phyloP scores from a whole-genome alignment of 2,888 invertebrate genomes.

The Autographa pulchrina region DNA sequence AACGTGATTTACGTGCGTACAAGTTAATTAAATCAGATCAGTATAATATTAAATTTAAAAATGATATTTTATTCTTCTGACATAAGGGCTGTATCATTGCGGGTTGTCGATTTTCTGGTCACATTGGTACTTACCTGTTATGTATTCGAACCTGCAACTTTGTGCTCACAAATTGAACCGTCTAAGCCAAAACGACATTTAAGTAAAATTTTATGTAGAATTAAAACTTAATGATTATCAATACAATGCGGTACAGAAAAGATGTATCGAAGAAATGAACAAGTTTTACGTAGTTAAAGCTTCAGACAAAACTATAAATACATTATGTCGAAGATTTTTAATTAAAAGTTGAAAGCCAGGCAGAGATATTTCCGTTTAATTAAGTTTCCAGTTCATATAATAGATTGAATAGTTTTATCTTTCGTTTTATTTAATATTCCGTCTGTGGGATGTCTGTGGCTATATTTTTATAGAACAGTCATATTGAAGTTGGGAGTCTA shows the following conservation, averaged over 20 bases:
- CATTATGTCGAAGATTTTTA: conserved; percentile 4
- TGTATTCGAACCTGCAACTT: no score
- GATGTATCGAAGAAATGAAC: neutral
- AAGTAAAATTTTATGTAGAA: no score
- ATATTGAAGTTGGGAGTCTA: neutral
- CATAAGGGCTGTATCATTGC: no score
- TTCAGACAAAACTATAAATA: neutral
- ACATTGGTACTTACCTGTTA: no score
- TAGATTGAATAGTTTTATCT: conserved; percentile 8
- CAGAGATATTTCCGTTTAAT: conserved; percentile 9
- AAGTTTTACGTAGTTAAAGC: neutral
- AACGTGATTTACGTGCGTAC: no score
- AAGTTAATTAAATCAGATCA: no score
- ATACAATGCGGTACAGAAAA: neutral
- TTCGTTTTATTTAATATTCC: neutral
- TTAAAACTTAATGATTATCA: no score
- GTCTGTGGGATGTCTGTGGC: neutral
- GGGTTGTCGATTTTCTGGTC: no score
- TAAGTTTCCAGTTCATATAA: conserved; percentile 8
- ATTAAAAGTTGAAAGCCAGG: conserved; percentile 7
- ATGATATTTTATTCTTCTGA: no score
- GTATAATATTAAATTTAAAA: no score
- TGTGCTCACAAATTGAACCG: no score
- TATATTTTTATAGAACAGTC: neutral
- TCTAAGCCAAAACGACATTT: no score